Conservation (phyloP, 1,140 invertebrate genomes). For the Pachypeltis micranthus region DNA sequence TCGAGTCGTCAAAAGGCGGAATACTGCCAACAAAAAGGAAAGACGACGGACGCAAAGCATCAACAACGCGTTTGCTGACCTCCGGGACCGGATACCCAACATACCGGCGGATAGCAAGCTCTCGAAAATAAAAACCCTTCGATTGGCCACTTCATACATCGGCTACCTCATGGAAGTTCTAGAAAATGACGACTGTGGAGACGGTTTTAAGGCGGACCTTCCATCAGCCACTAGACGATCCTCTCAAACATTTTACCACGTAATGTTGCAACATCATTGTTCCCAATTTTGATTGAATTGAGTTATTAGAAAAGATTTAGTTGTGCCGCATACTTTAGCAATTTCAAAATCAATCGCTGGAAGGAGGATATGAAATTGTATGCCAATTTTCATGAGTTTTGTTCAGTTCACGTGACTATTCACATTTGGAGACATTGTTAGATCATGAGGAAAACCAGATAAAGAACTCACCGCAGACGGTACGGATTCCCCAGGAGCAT, state of each 20-base stretch:
- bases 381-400: too few species aligned
- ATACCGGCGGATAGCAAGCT: conserved; percentile 85
- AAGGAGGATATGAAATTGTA: too few species aligned
- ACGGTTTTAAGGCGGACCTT: conserved; percentile 60
- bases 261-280: too few species aligned
- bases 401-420: too few species aligned
- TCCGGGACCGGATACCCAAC: conserved; percentile 47
- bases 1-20: conserved; percentile 54
- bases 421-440: too few species aligned
- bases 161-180: conserved; percentile 73
- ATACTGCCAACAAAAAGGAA: conserved; percentile 89
- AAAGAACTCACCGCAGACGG: too few species aligned
- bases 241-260: neutral
- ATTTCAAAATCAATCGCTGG: too few species aligned
- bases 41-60: conserved; percentile 87
- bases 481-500: too few species aligned
- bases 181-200: conserved; percentile 59
- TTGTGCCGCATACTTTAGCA: too few species aligned
- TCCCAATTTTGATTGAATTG: too few species aligned
- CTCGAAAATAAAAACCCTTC: conserved; percentile 76
- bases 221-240: conserved; percentile 34
- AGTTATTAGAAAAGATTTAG: too few species aligned
- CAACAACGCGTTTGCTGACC: conserved; percentile 84
- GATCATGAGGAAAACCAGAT: too few species aligned
- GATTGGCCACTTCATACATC: conserved; percentile 83